Evolutionary conservation across 2,797 vertebrate species (phyloP).

Genomic region (Melanotaenia parkinsoni): DNA sequence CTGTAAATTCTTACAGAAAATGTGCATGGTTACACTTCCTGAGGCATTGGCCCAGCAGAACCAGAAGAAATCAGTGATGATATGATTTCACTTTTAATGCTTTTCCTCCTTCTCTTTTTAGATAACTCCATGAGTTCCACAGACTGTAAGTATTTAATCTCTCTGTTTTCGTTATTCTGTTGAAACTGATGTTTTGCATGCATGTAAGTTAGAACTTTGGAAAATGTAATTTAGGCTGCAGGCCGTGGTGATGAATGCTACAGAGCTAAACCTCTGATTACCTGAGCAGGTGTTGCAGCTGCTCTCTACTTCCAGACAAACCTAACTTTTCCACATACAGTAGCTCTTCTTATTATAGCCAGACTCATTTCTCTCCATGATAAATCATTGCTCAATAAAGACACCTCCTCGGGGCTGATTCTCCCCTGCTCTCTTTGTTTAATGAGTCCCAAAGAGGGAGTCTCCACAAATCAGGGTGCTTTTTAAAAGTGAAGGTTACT

Average conservation of each 20-base stretch:
- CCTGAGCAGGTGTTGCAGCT: conserved; percentile 67
- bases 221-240: conserved; percentile 43
- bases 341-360: conserved; percentile 45
- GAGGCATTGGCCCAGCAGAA: not conserved
- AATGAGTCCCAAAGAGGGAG: conserved; percentile 76
- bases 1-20: conserved; percentile 3
- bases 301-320: conserved; percentile 45
- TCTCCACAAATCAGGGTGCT: conserved; percentile 32
- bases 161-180: conserved; percentile 16
- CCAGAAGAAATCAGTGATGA: not conserved
- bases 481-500: conserved; percentile 34
- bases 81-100: not conserved
- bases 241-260: conserved; percentile 51
- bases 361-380: conserved; percentile 59
- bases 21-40: not conserved
- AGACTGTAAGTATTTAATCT: conserved; percentile 89
- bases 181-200: conserved; percentile 18
- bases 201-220: conserved; percentile 21
- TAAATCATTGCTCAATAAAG: conserved; percentile 56
- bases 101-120: conserved; percentile 73
- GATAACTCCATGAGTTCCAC: conserved; percentile 89
- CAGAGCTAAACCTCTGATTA: conserved; percentile 27
- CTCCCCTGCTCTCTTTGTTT: conserved; percentile 58
- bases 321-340: conserved; percentile 39
- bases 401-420: conserved; percentile 37